Conservation (phyloP, 2,888 invertebrate species). For the Apomyelois bistriatella region DNA sequence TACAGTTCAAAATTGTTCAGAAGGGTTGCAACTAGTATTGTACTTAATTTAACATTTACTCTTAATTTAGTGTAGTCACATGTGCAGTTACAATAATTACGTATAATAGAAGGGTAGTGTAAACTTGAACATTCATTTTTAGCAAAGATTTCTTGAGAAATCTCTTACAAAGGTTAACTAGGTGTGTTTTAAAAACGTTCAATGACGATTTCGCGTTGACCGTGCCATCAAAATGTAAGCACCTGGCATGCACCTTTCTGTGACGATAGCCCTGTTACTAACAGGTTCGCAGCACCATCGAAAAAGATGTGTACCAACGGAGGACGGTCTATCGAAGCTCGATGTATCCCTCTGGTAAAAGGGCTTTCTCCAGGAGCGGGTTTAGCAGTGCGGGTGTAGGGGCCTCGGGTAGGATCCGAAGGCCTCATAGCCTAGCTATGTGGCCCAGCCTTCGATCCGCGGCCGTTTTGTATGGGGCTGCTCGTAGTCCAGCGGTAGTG, state of each 20-base stretch:
- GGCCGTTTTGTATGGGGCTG: constrained; percentile 88
- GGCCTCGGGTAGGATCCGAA: constrained; percentile 74
- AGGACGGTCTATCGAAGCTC: constrained; percentile 47
- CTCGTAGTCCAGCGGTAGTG: constrained; percentile 74
- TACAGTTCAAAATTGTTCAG: constrained; percentile 60
- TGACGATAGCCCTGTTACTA: constrained; percentile 39
- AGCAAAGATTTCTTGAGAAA: constrained; percentile 30
- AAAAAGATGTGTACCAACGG: constrained; percentile 26
- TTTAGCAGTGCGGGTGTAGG: constrained; percentile 75
- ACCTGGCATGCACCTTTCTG: constrained; percentile 54
- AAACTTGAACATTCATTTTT: constrained; percentile 57
- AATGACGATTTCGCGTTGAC: constrained; percentile 29
- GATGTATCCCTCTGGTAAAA: constrained; percentile 24
- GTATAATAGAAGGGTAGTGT: constrained; percentile 64
- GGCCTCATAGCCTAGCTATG: constrained; percentile 84
- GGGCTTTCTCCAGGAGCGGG: constrained; percentile 33
- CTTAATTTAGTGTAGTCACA: constrained; percentile 64
- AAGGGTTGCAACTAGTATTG: constrained; percentile 56
- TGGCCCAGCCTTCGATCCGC: constrained; percentile 95
- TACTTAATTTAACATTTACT: constrained; percentile 68
- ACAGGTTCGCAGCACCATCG: constrained; percentile 25
- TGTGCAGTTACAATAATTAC: constrained; percentile 69
- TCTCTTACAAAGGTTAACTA: constrained; percentile 19
- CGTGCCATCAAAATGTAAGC: constrained; percentile 52
- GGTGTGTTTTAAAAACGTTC: constrained; percentile 4